phyloP scores from a whole-genome alignment of 2,888 invertebrate genomes.

The Hoplodrina blanda region DNA sequence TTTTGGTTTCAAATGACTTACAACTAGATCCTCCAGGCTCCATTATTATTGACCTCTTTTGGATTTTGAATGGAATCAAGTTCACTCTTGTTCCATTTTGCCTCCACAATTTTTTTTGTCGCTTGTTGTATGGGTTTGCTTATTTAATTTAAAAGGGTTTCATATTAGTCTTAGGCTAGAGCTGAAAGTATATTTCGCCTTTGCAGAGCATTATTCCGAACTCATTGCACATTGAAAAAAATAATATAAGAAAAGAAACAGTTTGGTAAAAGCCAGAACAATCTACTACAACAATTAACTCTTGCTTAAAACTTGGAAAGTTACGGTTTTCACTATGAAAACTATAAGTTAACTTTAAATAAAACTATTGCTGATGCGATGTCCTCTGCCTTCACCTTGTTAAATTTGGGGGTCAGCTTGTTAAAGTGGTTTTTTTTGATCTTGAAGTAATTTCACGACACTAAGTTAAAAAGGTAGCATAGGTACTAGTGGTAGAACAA shows the following conservation, averaged over 20 bases:
- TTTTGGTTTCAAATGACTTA: not conserved
- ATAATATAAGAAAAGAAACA: not conserved
- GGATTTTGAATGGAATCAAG: not conserved
- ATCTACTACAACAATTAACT: too few relatives aligned
- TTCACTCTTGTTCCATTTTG: not conserved
- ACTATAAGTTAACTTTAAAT: not conserved
- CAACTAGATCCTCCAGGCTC: not conserved
- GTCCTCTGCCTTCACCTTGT: conserved; percentile 5
- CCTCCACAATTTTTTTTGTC: not conserved
- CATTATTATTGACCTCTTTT: not conserved
- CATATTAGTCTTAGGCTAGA: too few relatives aligned
- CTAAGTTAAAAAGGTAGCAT: not conserved
- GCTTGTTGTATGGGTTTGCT: not conserved
- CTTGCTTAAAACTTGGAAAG: too few relatives aligned
- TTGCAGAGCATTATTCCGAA: too few relatives aligned
- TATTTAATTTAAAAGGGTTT: not conserved
- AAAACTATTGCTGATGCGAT: conserved; percentile 4
- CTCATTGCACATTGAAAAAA: not conserved
- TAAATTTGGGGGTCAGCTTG: not conserved
- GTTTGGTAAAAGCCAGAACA: not conserved
- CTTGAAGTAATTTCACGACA: not conserved
- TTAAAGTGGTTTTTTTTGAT: not conserved
- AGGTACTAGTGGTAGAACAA: too few relatives aligned
- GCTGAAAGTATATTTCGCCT: too few relatives aligned
- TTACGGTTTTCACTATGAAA: too few relatives aligned